phyloP scores from a whole-genome alignment of 1,140 invertebrate species.

The Radopholus similis region DNA sequence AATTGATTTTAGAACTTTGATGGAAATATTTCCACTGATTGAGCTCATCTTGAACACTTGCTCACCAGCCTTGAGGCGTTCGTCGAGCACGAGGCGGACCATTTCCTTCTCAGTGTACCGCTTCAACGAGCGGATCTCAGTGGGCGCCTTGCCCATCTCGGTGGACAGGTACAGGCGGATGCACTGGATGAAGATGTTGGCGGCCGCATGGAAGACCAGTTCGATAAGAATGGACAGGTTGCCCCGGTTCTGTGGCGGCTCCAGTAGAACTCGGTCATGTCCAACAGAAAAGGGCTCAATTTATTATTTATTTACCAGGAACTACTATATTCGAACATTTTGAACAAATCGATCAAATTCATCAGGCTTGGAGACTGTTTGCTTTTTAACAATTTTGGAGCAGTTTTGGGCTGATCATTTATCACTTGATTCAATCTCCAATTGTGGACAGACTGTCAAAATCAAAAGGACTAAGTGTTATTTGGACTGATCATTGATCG shows the following conservation, averaged over 20 bases:
- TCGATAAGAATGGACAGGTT: slow-evolving; percentile 55
- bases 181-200: slow-evolving; percentile 55
- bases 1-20: too few relatives aligned
- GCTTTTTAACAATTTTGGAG: neutral
- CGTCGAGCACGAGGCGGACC: slow-evolving; percentile 8
- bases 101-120: slow-evolving; percentile 9
- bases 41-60: too few relatives aligned
- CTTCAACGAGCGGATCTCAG: slow-evolving; percentile 6
- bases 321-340: too few relatives aligned
- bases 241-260: slow-evolving; percentile 39
- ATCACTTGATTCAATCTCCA: neutral
- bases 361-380: neutral
- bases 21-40: too few relatives aligned
- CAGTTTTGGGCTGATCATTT: neutral
- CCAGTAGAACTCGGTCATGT: slow-evolving; percentile 50
- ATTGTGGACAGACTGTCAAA: too few relatives aligned
- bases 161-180: slow-evolving; percentile 23
- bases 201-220: slow-evolving; percentile 52
- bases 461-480: too few relatives aligned
- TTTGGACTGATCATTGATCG: too few relatives aligned
- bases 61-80: slow-evolving; percentile 10
- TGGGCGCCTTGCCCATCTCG: neutral
- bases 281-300: slow-evolving; percentile 40
- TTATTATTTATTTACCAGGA: slow-evolving; percentile 2
- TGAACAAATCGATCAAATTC: slow-evolving; percentile 2